Evolutionary conservation across 2,888 invertebrate species (phyloP).

Genomic region (Eilema depressum): DNA sequence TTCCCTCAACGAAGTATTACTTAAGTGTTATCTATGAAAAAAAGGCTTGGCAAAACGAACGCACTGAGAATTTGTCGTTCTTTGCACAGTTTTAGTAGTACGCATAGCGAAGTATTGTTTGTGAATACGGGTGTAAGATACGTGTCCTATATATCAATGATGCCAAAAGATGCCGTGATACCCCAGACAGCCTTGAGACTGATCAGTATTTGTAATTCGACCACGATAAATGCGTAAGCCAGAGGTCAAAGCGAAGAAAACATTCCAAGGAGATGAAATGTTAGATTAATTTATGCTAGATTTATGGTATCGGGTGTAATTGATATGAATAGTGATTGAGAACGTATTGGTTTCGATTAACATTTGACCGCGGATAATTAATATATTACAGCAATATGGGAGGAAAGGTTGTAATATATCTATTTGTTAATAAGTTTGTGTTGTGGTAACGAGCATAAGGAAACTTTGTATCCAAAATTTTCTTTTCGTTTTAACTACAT

Average conservation of each 20-base stretch:
- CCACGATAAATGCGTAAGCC: slow-evolving; percentile 10
- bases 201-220: background rate
- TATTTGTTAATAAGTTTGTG: background rate
- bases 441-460: background rate
- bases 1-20: too few species aligned
- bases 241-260: slow-evolving; percentile 19
- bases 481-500: too few species aligned
- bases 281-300: slow-evolving; percentile 1
- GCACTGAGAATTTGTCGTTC: too few species aligned
- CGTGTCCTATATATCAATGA: too few species aligned
- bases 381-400: slow-evolving; percentile 11
- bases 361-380: slow-evolving; percentile 21
- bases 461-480: background rate
- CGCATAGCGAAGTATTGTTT: too few species aligned
- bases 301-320: slow-evolving; percentile 14
- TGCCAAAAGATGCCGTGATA: too few species aligned
- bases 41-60: too few species aligned
- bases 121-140: too few species aligned
- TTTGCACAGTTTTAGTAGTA: too few species aligned
- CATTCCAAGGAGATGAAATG: background rate
- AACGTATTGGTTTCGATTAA: slow-evolving; percentile 20
- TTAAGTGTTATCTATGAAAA: too few species aligned
- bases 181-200: too few species aligned
- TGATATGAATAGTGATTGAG: slow-evolving; percentile 13
- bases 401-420: background rate